phyloP scores from a whole-genome alignment of 1,140 invertebrate species.

The Bursaphelenchus mucronatus region DNA sequence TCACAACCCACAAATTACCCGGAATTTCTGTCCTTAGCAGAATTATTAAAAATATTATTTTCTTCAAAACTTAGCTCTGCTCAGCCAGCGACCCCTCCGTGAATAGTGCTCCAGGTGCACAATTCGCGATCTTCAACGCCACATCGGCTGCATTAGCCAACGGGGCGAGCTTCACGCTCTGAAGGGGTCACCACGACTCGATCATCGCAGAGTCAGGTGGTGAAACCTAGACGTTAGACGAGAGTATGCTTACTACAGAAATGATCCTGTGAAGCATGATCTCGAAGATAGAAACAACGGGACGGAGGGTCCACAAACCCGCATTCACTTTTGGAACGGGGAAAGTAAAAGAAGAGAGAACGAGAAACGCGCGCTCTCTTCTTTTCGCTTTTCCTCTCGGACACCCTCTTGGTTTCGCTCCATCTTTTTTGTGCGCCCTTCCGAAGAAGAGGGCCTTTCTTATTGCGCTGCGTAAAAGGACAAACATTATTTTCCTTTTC shows the following conservation, averaged over 20 bases:
- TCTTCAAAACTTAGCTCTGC: slow-evolving; percentile 31
- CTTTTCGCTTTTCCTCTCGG: no score
- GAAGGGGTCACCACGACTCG: slow-evolving; percentile 25
- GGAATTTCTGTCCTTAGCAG: no score
- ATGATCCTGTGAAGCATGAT: slow-evolving; percentile 42
- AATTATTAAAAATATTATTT: no score
- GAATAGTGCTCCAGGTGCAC: neutral
- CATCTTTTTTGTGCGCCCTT: no score
- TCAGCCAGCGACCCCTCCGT: slow-evolving; percentile 30
- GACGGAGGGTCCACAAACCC: neutral
- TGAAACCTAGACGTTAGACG: slow-evolving; percentile 8
- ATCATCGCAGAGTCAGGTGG: slow-evolving; percentile 32
- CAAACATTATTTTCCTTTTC: no score
- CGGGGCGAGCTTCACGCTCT: slow-evolving; percentile 34
- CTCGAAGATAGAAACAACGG: slow-evolving; percentile 20
- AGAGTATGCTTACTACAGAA: slow-evolving; percentile 35
- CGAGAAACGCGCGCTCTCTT: slow-evolving; percentile 3
- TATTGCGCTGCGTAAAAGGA: no score
- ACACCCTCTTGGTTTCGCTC: no score
- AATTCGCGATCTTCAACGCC: slow-evolving; percentile 28
- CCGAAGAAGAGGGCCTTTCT: no score
- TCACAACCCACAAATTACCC: no score
- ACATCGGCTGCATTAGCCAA: neutral
- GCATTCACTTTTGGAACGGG: neutral
- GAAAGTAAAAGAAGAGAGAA: neutral